phyloP scores from a whole-genome alignment of 2,888 invertebrate species.

The Eumacrocentrus americanus region DNA sequence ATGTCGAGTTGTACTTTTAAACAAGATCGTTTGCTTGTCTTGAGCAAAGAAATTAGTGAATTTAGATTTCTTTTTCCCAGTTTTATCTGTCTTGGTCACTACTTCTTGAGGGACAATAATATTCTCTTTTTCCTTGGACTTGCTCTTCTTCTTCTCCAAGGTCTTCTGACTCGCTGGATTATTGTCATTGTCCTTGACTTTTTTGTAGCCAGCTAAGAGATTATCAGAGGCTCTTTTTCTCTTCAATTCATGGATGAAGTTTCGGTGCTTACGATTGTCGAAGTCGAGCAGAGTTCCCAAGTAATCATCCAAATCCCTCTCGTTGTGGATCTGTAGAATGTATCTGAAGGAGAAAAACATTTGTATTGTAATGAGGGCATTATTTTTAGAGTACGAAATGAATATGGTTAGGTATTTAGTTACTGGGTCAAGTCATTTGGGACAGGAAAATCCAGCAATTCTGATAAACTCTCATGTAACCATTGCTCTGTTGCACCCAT shows the following conservation, averaged over 20 bases:
- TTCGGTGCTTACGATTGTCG: slow-evolving; percentile 70
- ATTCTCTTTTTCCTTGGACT: slow-evolving; percentile 44
- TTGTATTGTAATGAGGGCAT: slow-evolving; percentile 7
- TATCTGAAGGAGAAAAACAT: slow-evolving; percentile 6
- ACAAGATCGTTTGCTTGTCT: slow-evolving; percentile 63
- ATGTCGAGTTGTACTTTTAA: slow-evolving; percentile 62
- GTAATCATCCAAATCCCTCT: slow-evolving; percentile 77
- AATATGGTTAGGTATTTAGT: slow-evolving; percentile 49
- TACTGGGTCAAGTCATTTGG: slow-evolving; percentile 75
- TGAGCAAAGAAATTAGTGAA: slow-evolving; percentile 77
- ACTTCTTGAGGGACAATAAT: slow-evolving; percentile 33
- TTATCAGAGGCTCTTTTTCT: slow-evolving; percentile 39
- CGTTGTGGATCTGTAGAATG: slow-evolving; percentile 73
- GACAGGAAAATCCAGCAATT: slow-evolving; percentile 72
- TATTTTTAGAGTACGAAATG: slow-evolving; percentile 10
- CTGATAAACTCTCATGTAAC: slow-evolving; percentile 70
- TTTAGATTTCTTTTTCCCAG: slow-evolving; percentile 71
- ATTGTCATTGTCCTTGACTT: slow-evolving; percentile 40
- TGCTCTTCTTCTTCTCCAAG: slow-evolving; percentile 52
- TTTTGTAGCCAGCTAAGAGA: slow-evolving; percentile 48
- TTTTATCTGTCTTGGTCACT: slow-evolving; percentile 37
- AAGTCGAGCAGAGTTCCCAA: slow-evolving; percentile 76
- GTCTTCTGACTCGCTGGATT: slow-evolving; percentile 40
- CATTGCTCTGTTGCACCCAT: slow-evolving; percentile 67
- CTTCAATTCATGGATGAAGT: slow-evolving; percentile 69